These are phyloP conservation scores for Kradibia gibbosae DNA, from an alignment of 1,140 invertebrate species.

Conservation along the genomic window DNA sequence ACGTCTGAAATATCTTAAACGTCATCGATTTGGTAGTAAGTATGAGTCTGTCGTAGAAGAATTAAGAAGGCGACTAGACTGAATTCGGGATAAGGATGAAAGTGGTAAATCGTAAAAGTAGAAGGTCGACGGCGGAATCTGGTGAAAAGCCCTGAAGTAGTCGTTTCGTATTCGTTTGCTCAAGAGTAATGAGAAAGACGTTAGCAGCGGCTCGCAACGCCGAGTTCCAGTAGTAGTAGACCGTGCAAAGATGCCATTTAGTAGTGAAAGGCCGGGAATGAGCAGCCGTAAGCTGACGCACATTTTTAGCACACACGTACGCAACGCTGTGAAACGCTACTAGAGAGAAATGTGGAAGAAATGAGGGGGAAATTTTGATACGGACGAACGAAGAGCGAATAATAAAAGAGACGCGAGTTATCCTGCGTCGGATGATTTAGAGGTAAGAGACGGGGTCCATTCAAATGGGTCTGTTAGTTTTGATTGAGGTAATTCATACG, in stretches of 20 bases:
- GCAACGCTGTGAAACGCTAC: too few species aligned
- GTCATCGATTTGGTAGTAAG: too few species aligned
- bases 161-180: constrained; percentile 46
- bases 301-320: too few species aligned
- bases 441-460: not conserved
- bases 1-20: too few species aligned
- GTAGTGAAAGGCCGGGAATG: not conserved
- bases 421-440: not conserved
- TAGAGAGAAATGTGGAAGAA: not conserved
- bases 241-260: constrained; percentile 12
- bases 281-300: constrained; percentile 38
- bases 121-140: constrained; percentile 2
- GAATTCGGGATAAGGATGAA: constrained; percentile 25
- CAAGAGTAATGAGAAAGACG: constrained; percentile 53
- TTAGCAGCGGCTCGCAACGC: constrained; percentile 37
- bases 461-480: not conserved
- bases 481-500: not conserved
- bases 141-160: constrained; percentile 20
- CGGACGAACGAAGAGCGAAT: not conserved
- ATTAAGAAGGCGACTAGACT: constrained; percentile 1
- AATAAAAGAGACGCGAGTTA: not conserved
- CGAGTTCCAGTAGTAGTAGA: constrained; percentile 36
- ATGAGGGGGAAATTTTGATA: not conserved
- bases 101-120: not conserved
- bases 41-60: not conserved